These are phyloP conservation scores for Eumacrocentrus americanus DNA, from an alignment of 2,888 invertebrate genomes.

Conservation along the genomic window DNA sequence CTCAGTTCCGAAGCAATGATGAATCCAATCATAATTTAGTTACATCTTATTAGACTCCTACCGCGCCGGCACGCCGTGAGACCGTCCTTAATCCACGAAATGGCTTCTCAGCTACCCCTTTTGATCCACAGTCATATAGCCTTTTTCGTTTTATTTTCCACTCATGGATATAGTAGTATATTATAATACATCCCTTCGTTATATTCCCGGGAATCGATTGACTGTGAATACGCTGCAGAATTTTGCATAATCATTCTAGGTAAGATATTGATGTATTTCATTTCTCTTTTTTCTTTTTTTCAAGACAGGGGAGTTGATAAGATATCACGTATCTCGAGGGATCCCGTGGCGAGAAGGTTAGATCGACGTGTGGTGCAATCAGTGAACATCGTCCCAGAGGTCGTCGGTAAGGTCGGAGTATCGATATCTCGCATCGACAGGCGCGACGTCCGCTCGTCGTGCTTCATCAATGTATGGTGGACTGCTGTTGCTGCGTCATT, in stretches of 20 bases:
- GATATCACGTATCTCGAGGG: conserved; percentile 7
- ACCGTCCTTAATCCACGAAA: conserved; percentile 58
- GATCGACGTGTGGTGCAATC: conserved; percentile 20
- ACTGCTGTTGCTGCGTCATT: conserved; percentile 52
- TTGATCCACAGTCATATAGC: too few relatives aligned
- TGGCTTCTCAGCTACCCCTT: conserved; percentile 44
- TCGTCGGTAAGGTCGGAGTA: conserved; percentile 50
- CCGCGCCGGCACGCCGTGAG: conserved; percentile 58
- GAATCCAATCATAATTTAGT: conserved; percentile 61
- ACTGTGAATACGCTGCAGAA: too few relatives aligned
- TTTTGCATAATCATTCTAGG: too few relatives aligned
- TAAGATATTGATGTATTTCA: not conserved
- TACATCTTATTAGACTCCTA: conserved; percentile 61
- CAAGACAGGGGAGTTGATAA: too few relatives aligned
- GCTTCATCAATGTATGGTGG: conserved; percentile 51
- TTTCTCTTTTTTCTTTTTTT: too few relatives aligned
- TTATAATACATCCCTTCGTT: too few relatives aligned
- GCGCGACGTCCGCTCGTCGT: conserved; percentile 53
- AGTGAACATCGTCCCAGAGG: conserved; percentile 16
- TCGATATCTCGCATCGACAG: conserved; percentile 58
- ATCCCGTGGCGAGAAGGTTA: conserved; percentile 18
- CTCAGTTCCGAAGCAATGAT: conserved; percentile 56
- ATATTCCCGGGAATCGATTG: too few relatives aligned
- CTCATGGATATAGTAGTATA: too few relatives aligned
- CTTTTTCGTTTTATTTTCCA: too few relatives aligned